phyloP scores from a whole-genome alignment of 2,888 invertebrate species.

The Alcis repandata region DNA sequence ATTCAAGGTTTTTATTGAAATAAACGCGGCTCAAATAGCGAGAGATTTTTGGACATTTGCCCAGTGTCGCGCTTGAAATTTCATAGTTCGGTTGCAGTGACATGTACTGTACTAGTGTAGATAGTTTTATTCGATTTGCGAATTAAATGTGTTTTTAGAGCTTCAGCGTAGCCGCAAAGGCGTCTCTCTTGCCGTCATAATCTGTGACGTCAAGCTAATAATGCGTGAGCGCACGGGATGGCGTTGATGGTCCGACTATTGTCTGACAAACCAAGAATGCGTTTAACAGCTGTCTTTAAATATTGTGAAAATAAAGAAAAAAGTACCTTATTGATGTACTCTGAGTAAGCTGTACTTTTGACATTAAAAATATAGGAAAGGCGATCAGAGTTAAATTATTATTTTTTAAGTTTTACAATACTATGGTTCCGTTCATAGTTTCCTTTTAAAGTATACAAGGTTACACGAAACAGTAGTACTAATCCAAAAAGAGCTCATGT shows the following conservation, averaged over 20 bases:
- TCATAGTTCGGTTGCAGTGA: constrained; percentile 19
- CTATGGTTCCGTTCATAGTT: no score
- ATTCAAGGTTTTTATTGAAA: constrained; percentile 34
- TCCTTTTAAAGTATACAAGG: no score
- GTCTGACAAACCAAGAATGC: no score
- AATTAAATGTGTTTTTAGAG: not conserved
- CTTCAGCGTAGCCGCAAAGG: not conserved
- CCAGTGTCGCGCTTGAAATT: constrained; percentile 35
- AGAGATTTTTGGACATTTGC: constrained; percentile 39
- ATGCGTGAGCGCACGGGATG: not conserved
- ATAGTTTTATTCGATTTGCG: constrained; percentile 4
- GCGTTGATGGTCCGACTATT: not conserved
- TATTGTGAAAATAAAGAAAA: no score
- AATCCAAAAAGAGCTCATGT: no score
- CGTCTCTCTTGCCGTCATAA: not conserved
- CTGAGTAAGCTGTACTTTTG: no score
- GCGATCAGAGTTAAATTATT: no score
- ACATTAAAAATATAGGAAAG: no score
- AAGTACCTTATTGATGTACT: no score
- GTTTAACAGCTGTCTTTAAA: no score
- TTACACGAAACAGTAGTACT: no score
- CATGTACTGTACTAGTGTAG: constrained; percentile 8
- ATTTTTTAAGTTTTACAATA: no score
- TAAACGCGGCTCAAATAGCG: constrained; percentile 35
- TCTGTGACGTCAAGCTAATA: not conserved